phyloP scores from a whole-genome alignment of 1,140 invertebrate genomes.

The Dendrolimus punctatus region DNA sequence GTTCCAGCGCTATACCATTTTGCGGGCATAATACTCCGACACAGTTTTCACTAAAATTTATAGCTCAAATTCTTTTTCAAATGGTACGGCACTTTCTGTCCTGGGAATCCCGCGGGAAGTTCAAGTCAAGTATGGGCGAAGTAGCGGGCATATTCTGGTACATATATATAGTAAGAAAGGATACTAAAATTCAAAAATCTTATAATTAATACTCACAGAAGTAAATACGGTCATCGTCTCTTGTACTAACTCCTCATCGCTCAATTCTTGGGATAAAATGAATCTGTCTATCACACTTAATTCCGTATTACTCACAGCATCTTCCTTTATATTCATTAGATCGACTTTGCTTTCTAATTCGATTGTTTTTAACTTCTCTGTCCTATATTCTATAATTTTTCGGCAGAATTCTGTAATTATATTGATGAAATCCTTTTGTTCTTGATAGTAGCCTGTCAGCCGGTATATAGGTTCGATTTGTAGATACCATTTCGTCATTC shows the following conservation, averaged over 20 bases:
- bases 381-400: conserved; percentile 24
- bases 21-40: too few species aligned
- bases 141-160: too few species aligned
- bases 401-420: conserved; percentile 72
- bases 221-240: conserved; percentile 61
- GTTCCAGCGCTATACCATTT: too few species aligned
- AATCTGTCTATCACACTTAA: conserved; percentile 66
- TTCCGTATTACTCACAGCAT: conserved; percentile 23
- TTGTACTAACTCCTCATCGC: conserved; percentile 30
- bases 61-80: too few species aligned
- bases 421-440: conserved; percentile 63
- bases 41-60: too few species aligned
- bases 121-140: too few species aligned
- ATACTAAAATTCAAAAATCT: too few species aligned
- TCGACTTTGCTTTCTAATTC: conserved; percentile 14
- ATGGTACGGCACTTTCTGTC: too few species aligned
- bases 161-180: too few species aligned
- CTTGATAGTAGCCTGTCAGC: conserved; percentile 54
- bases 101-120: too few species aligned
- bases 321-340: conserved; percentile 23
- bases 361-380: conserved; percentile 18
- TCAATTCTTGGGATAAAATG: conserved; percentile 36
- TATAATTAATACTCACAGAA: conserved; percentile 35
- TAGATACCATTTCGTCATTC: conserved; percentile 75
- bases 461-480: conserved; percentile 74